Evolutionary conservation across 2,888 invertebrate species (phyloP).

Genomic region (Hylaea fasciaria): DNA sequence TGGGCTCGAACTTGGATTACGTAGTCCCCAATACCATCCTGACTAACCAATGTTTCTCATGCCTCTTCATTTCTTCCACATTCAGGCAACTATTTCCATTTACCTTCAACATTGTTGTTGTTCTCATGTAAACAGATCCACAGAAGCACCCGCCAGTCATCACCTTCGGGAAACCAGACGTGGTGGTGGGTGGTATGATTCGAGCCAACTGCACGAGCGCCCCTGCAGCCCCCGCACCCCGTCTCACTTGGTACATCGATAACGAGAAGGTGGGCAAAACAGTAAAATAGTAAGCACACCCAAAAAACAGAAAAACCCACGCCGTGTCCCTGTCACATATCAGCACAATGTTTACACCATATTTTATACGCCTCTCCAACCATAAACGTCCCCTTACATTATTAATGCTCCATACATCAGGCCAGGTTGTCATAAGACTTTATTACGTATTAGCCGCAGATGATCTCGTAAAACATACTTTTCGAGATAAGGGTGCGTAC

Average conservation of each 20-base stretch:
- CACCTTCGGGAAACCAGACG: constrained; percentile 89
- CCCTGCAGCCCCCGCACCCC: constrained; percentile 89
- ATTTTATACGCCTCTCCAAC: background rate
- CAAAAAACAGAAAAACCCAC: background rate
- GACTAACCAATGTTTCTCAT: too few species aligned
- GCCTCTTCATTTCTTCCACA: too few species aligned
- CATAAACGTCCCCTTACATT: background rate
- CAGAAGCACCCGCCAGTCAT: constrained; percentile 89
- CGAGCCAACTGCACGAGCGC: constrained; percentile 91
- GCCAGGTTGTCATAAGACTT: background rate
- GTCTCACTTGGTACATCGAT: constrained; percentile 91
- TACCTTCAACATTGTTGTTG: too few species aligned
- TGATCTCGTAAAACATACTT: constrained; percentile 25
- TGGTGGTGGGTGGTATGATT: constrained; percentile 88
- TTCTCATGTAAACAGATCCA: constrained; percentile 81
- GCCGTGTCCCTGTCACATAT: background rate
- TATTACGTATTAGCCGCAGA: constrained; percentile 25
- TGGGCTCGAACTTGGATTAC: too few species aligned
- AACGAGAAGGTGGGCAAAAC: constrained; percentile 86
- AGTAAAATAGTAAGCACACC: too few species aligned
- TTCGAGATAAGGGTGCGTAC: constrained; percentile 8
- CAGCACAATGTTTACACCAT: background rate
- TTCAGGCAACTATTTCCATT: too few species aligned
- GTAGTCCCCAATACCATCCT: too few species aligned
- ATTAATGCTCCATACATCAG: background rate